Evolutionary conservation across 2,888 invertebrate genomes (phyloP), one percentile per base, ranked within the genome.

Genomic region (Lobophora halterata): DNA sequence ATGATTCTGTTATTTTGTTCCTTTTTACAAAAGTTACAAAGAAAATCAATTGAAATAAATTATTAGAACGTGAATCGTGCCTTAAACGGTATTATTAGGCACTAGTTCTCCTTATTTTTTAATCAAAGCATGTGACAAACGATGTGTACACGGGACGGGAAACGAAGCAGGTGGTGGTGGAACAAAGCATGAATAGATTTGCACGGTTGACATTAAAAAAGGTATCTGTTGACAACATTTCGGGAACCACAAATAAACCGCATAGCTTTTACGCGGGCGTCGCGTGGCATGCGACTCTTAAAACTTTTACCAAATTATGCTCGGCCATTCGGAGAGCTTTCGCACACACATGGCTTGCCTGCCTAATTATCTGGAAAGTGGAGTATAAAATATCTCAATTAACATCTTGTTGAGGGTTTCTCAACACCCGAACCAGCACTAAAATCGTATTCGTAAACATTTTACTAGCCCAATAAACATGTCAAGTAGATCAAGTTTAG

Each of bases 161-260:
- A 56, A 50, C 36, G 52, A 25, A 54, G 71, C 76, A 82, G 80
- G 74, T 82, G 82, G 68, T 52, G 51, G 42, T 42, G 53, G 55
- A 67, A 81, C 76, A 79, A 75, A 68, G 67, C 60, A 60, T 64
- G 65, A 71, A 79, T 74, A 78, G 75, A 77, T 74, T 66, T 65
- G 58, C 57, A 61, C 59, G 61, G 61, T 68, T 72, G 71, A 75
- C 75, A 71, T 65, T 63, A 70, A 68, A 73, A 62, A 60, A 61
- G 56, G 33, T 54, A 62, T 69, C 55, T 72, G 67, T 69, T 69
- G 61, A 63, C 64, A 55, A 69, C 70, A 58, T 75, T 82, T 80
- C 56, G 71, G 71, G 63, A 74, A 85, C 81, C 82, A 62, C 81
- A 78, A 75, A 70, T 69, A 73, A 83, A 80, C 83, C 81, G 67